Evolutionary conservation across 2,888 invertebrate genomes (phyloP).

Genomic region (Notodonta ziczac): DNA sequence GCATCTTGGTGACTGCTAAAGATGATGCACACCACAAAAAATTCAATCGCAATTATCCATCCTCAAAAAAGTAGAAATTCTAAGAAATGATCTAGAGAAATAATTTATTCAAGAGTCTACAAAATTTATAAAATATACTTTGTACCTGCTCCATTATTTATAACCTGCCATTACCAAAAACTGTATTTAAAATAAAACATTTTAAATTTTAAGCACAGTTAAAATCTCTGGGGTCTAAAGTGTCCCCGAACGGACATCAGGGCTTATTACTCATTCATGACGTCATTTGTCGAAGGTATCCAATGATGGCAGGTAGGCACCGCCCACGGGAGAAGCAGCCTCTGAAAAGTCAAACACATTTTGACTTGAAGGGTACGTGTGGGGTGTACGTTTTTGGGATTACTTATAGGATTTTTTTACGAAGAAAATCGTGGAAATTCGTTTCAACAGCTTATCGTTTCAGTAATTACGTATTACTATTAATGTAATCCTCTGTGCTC

Average conservation of each 20-base stretch:
- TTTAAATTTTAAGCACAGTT: slow-evolving; percentile 23
- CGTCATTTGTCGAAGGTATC: slow-evolving; percentile 21
- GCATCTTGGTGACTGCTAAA: too few relatives aligned
- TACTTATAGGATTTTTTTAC: neutral
- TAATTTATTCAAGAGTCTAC: too few relatives aligned
- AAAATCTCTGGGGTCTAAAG: slow-evolving; percentile 17
- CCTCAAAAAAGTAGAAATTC: too few relatives aligned
- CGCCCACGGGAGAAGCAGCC: neutral
- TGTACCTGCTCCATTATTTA: neutral
- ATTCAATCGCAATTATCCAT: too few relatives aligned
- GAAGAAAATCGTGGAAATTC: neutral
- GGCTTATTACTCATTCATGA: slow-evolving; percentile 31
- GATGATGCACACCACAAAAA: too few relatives aligned
- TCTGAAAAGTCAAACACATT: neutral
- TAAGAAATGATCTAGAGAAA: too few relatives aligned
- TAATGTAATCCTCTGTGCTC: too few relatives aligned
- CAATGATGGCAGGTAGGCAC: neutral
- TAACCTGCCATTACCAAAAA: slow-evolving; percentile 11
- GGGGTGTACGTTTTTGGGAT: neutral
- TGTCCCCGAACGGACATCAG: slow-evolving; percentile 26
- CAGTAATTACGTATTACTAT: too few relatives aligned
- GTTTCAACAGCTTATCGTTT: too few relatives aligned
- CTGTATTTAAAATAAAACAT: slow-evolving; percentile 19
- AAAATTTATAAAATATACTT: too few relatives aligned
- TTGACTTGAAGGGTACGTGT: neutral